Base-by-base conservation (phyloP, 2,797 vertebrate species). In the Microchirus variegatus region DNA sequence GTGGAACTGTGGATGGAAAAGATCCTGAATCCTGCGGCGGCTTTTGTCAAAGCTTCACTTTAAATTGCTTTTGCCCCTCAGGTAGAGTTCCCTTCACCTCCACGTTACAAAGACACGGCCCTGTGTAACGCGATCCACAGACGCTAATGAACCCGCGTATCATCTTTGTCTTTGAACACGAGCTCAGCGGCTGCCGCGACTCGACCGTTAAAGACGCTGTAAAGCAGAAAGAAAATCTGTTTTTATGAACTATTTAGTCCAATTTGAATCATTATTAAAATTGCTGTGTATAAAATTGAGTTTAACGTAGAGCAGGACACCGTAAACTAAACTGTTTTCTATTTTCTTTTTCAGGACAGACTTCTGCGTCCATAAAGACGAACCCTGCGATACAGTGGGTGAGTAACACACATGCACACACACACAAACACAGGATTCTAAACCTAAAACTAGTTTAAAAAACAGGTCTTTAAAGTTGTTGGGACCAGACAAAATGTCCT, bases 321-420 rank as follows among this genome's bases (percentile, higher is more conserved):
- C n/a, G 15, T n/a, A 35, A 58, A 22, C 50, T 40, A n/a, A n/a
- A n/a, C 14, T 63, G 7, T 59, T 9, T 41, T 58, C 11, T 41
- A 83, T 77, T 88, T 86, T 61, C 75, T 91, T 89, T 90, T 91
- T 65, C 81, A 99, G 97, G 94, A 99, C 97, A 69, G 96, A 99
- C 90, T 99, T 99, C 93, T 99, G 97, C 54, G 97, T 99, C 61
- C 95, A 99, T 90, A 99, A 99, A 92, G 94, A 98, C 4, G 96
- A 97, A 67, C 97, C 97, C 0, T 99, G 97, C 76, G 97, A 99
- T 80, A 99, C 97, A n/a, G 97, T 99, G 47, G 97, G 97, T 99
- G 91, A 98, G 97, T 97, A 74, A 16, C 44, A 45, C 7, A 17
- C 7, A 45, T 16, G 10, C 43, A 45, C n/a, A 42, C 42, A 43